These are phyloP conservation scores for Trissoscelio sp. DNA, from an alignment of 2,888 invertebrate genomes.

Conservation along the genomic window DNA sequence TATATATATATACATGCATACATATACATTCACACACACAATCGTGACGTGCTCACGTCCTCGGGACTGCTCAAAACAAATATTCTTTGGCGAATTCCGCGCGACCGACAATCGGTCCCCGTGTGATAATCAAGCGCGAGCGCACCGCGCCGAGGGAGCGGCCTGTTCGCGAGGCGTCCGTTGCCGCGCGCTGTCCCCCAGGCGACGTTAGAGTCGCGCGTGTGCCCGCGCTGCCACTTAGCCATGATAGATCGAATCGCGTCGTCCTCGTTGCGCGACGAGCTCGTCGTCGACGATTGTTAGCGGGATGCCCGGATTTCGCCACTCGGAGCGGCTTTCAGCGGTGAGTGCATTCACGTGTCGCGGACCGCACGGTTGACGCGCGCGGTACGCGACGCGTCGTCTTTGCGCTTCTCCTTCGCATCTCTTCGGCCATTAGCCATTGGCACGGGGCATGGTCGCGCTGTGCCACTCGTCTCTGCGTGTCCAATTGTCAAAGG, in stretches of 20 bases:
- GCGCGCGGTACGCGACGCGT: conserved; percentile 4
- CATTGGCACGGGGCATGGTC: conserved; percentile 41
- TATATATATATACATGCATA: conserved; percentile 6
- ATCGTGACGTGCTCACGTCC: conserved; percentile 44
- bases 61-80: conserved; percentile 26
- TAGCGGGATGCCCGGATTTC: conserved; percentile 77
- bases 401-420: conserved; percentile 26
- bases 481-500: conserved; percentile 47
- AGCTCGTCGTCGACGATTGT: conserved; percentile 74
- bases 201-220: conserved; percentile 48
- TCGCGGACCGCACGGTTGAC: not conserved
- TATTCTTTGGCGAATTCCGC: conserved; percentile 17
- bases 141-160: conserved; percentile 35
- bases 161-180: conserved; percentile 36
- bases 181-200: conserved; percentile 27
- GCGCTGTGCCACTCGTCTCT: conserved; percentile 1
- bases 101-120: conserved; percentile 47
- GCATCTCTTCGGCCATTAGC: conserved; percentile 65
- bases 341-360: conserved; percentile 74
- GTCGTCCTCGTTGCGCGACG: conserved; percentile 77
- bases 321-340: conserved; percentile 77
- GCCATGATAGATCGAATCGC: conserved; percentile 83
- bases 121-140: conserved; percentile 31
- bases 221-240: conserved; percentile 74
- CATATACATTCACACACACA: not conserved